Evolutionary conservation across 2,888 invertebrate species (phyloP).

Genomic region (Lepidochrysops patricia): DNA sequence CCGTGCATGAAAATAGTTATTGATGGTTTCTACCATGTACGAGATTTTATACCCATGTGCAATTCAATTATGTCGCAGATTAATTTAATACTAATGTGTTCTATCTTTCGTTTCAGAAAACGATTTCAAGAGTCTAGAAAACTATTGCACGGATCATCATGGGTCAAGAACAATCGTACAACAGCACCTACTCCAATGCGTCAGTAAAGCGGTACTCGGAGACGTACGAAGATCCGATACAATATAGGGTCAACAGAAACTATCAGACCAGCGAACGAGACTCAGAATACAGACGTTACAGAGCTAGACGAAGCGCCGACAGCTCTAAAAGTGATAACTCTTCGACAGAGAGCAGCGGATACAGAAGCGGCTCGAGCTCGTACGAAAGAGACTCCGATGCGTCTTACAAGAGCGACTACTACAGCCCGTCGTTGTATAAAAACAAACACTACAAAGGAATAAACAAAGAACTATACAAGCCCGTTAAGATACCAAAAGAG

Average conservation of each 20-base stretch:
- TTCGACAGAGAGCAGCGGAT: slow-evolving; percentile 64
- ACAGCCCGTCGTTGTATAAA: slow-evolving; percentile 64
- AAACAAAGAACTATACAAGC: slow-evolving; percentile 66
- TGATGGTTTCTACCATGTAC: not conserved
- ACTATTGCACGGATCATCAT: slow-evolving; percentile 47
- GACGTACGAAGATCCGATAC: slow-evolving; percentile 48
- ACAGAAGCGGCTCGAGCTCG: slow-evolving; percentile 61
- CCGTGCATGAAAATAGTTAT: not conserved
- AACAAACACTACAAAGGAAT: slow-evolving; percentile 67
- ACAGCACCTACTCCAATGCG: slow-evolving; percentile 47
- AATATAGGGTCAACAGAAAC: slow-evolving; percentile 40
- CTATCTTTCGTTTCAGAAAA: slow-evolving; percentile 41
- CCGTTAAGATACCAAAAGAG: slow-evolving; percentile 66
- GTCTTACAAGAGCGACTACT: slow-evolving; percentile 58
- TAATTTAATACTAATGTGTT: not conserved
- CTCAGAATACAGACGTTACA: slow-evolving; percentile 52
- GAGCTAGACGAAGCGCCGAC: slow-evolving; percentile 49
- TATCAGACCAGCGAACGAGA: slow-evolving; percentile 44
- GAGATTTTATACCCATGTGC: not conserved
- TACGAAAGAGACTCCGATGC: slow-evolving; percentile 58
- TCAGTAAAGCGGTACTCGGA: slow-evolving; percentile 49
- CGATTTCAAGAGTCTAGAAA: slow-evolving; percentile 34
- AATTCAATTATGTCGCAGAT: not conserved
- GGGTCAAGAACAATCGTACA: slow-evolving; percentile 67
- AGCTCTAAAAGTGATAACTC: slow-evolving; percentile 65